These are phyloP conservation scores for Passer domesticus DNA, from an alignment of 2,113 vertebrate genomes.

Conservation along the genomic window DNA sequence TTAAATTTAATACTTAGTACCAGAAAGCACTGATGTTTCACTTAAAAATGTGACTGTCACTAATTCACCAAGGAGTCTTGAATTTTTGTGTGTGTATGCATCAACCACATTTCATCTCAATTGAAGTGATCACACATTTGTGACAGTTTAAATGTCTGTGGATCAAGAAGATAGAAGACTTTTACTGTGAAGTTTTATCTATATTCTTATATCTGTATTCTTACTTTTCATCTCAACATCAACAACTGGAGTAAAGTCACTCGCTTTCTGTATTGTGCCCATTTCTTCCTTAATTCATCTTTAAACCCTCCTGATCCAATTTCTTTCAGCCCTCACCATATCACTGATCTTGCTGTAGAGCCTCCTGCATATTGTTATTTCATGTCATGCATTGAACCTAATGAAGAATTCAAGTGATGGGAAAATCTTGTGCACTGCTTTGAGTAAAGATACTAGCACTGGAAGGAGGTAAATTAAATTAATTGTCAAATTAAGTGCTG, in stretches of 20 bases:
- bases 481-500: neutral
- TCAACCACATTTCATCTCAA: neutral
- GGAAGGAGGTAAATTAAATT: conserved; percentile 13
- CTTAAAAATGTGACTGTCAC: neutral
- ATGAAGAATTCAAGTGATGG: neutral
- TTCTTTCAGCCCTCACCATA: neutral
- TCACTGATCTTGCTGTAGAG: neutral
- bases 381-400: neutral
- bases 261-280: neutral
- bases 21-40: neutral
- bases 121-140: neutral
- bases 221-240: neutral
- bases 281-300: neutral
- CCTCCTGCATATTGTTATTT: neutral
- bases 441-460: neutral
- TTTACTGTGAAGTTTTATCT: neutral
- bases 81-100: neutral
- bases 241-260: neutral
- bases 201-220: neutral
- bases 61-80: neutral
- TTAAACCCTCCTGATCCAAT: neutral
- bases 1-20: neutral
- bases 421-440: neutral
- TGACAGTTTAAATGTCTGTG: neutral
- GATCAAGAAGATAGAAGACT: neutral